Conservation (phyloP, 2,888 invertebrate genomes). For the Thecocarcelia acutangulata region DNA sequence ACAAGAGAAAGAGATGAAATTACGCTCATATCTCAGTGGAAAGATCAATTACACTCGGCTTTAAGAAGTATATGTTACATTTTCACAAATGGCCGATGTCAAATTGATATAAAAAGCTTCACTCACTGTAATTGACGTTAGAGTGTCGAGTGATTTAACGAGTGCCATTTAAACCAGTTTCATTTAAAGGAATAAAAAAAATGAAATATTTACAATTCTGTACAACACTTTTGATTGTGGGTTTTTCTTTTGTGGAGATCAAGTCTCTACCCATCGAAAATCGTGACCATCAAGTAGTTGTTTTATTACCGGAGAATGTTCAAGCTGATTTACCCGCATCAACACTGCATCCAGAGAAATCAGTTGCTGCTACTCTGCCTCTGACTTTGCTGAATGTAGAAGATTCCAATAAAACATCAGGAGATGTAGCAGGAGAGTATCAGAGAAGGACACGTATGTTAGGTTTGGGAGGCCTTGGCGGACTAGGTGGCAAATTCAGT, state of each 20-base stretch:
- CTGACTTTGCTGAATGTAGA: conserved; percentile 74
- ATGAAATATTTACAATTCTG: conserved; percentile 38
- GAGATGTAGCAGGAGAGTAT: conserved; percentile 47
- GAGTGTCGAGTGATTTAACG: conserved; percentile 6
- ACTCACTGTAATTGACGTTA: not conserved
- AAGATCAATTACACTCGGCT: not conserved
- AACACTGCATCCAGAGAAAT: conserved; percentile 16
- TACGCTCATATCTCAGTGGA: not conserved
- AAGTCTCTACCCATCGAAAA: conserved; percentile 26
- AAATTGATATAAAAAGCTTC: conserved; percentile 44
- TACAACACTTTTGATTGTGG: not conserved
- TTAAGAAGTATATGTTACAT: no score
- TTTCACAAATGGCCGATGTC: no score
- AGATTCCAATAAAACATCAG: conserved; percentile 29
- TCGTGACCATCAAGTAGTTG: conserved; percentile 59
- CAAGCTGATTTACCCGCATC: conserved; percentile 43
- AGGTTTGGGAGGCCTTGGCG: conserved; percentile 72
- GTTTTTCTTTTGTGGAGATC: conserved; percentile 4
- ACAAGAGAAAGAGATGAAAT: not conserved
- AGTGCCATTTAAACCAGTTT: not conserved
- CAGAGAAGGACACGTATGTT: conserved; percentile 73
- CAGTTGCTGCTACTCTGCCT: conserved; percentile 59
- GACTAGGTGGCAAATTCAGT: conserved; percentile 68
- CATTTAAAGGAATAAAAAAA: not conserved
- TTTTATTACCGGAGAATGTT: conserved; percentile 41